A percentile compares a stretch with the other conserved stretches of the same genome.
These are phyloP conservation scores for Tiliacea citrago DNA, from an alignment of 2,888 invertebrate genomes.

Conservation along the genomic window DNA sequence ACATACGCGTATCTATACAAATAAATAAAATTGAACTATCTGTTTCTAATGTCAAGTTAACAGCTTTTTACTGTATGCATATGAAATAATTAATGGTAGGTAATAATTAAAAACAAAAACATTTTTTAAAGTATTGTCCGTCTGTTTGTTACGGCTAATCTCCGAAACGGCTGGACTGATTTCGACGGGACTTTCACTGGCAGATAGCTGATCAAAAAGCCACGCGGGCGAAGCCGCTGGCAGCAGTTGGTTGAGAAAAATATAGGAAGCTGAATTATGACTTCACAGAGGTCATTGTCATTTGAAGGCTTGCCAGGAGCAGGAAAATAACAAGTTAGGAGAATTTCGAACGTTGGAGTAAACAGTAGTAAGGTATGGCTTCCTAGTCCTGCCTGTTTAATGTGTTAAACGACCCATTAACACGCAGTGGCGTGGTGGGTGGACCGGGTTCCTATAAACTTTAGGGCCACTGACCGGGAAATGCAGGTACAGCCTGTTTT, in stretches of 20 bases:
- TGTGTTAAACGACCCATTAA: conserved; percentile 46
- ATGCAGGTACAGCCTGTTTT: conserved; percentile 6
- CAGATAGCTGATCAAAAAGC: too few relatives aligned
- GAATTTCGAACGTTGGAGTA: conserved; percentile 4
- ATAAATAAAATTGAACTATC: too few relatives aligned
- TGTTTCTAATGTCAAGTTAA: too few relatives aligned
- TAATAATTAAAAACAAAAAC: too few relatives aligned
- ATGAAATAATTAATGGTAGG: too few relatives aligned
- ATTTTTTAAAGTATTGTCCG: too few relatives aligned
- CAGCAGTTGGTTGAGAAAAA: too few relatives aligned
- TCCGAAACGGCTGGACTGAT: too few relatives aligned
- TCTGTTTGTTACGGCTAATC: too few relatives aligned
- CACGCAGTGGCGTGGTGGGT: conserved; percentile 45
- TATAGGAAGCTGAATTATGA: conserved; percentile 5
- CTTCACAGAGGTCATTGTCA: conserved; percentile 61
- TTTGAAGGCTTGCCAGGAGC: conserved; percentile 60
- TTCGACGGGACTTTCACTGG: too few relatives aligned
- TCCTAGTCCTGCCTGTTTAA: conserved; percentile 34
- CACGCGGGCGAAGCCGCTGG: too few relatives aligned
- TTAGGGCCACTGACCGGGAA: conserved; percentile 36
- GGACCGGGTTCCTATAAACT: conserved; percentile 37
- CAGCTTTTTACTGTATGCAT: too few relatives aligned
- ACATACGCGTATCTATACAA: background rate
- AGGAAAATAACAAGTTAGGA: conserved; percentile 19
- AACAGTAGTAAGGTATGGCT: conserved; percentile 25